These are phyloP conservation scores for Datnioides undecimradiatus DNA, from an alignment of 2,113 vertebrate species.

Conservation along the genomic window DNA sequence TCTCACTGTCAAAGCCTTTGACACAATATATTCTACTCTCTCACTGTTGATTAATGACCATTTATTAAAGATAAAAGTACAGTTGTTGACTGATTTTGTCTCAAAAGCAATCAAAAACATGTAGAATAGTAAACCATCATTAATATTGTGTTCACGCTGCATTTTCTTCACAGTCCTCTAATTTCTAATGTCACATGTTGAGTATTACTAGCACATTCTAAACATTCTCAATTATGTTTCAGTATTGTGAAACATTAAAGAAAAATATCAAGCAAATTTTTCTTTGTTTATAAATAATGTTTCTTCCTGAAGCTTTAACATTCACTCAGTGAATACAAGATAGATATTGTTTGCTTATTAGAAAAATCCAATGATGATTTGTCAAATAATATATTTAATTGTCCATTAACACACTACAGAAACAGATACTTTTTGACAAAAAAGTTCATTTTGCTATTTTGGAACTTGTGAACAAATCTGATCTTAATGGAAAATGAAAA, in stretches of 20 bases:
- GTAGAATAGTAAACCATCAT: background rate
- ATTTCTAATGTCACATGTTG: background rate
- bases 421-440: background rate
- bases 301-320: background rate
- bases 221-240: too few relatives aligned
- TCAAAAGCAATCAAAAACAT: background rate
- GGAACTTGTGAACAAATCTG: background rate
- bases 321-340: background rate
- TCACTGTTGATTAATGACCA: background rate
- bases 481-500: background rate
- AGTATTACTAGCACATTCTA: background rate
- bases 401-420: background rate
- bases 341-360: background rate
- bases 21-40: background rate
- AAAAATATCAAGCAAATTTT: too few relatives aligned
- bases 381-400: background rate
- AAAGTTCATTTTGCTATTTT: background rate
- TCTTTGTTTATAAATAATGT: background rate
- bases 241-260: too few relatives aligned
- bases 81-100: background rate
- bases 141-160: background rate
- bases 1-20: background rate
- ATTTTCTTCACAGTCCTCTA: too few relatives aligned
- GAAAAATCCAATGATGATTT: background rate
- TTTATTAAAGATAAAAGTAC: background rate